Conservation (phyloP, 2,888 invertebrate genomes). For the Acleris holmiana region DNA sequence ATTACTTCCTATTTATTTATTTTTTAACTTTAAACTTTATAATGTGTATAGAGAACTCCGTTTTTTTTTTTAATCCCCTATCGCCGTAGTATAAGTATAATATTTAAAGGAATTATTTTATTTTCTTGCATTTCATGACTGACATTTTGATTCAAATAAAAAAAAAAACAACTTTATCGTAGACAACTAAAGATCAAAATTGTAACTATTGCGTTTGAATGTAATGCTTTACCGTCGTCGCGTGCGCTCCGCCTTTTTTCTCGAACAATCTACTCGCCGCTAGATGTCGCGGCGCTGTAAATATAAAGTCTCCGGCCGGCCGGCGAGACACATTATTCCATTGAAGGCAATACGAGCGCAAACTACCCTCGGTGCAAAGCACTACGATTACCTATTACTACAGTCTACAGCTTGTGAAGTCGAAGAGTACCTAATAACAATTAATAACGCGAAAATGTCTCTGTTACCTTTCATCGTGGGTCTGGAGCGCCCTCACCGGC, state of each 20-base stretch:
- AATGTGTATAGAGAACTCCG: no score
- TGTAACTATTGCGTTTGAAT: background rate
- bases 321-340: constrained; percentile 20
- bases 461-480: constrained; percentile 23
- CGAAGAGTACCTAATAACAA: background rate
- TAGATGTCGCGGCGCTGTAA: constrained; percentile 42
- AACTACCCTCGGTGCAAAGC: constrained; percentile 27
- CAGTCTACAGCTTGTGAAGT: background rate
- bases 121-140: no score
- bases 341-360: constrained; percentile 20
- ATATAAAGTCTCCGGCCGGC: constrained; percentile 35
- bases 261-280: constrained; percentile 42
- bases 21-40: no score
- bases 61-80: no score
- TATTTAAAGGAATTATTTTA: no score
- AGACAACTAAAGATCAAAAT: no score
- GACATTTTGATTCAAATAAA: no score
- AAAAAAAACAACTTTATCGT: no score
- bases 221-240: background rate
- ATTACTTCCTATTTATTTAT: no score
- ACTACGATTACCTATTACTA: constrained; percentile 13
- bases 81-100: no score
- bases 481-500: constrained; percentile 56
- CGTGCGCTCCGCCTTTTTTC: constrained; percentile 18
- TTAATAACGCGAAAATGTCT: constrained; percentile 29